Evolutionary conservation across 2,113 vertebrate species (phyloP), one percentile per base, ranked within the genome.

Genomic region (Heloderma charlesbogerti): DNA sequence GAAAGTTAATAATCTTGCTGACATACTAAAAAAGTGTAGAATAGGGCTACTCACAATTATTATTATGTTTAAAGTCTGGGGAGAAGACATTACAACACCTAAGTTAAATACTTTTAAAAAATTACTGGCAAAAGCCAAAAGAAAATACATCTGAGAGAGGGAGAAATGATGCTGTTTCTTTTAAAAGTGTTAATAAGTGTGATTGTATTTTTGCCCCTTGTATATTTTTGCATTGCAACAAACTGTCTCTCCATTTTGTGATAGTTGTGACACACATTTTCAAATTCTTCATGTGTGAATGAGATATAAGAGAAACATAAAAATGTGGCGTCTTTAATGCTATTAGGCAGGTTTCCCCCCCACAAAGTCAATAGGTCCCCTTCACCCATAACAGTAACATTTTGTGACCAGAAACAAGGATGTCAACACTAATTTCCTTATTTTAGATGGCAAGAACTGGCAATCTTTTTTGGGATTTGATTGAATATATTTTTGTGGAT

Each of bases 11-110:
- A 79, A 71, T 72, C 37, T 48, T 89, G 40, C 63, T 60, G 51
- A 72, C 83, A 89, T 71, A 63, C 66, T 72, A 92, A 91, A 89
- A 25, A 92, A 85, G 51, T 91, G 48, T 45, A 69, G 74, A 69
- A 77, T 7, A 57, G 12, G 60, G 48, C 78, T 79, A 51, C 31
- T 69, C 37, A 15, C 27, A 79, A 78, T n/a, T 78, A 45, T 88
- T 77, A 74, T 60, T n/a, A 78, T 37, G 0, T 86, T 85, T 72
- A 69, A 88, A 77, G 57, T 45, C 31, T 71, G 34, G 34, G 77
- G 74, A 57, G 57, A 84, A 6, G 48, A 43, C 6, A 37, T 79
- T 51, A 48, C 6, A n/a, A 37, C 29, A 85, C 29, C n/a, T 71
- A 91, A 48, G 22, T n/a, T 60, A 48, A 60, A 57, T 77, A 31